Base-by-base conservation (phyloP, 1,140 invertebrate species). In the Ctenoplectra terminalis region DNA sequence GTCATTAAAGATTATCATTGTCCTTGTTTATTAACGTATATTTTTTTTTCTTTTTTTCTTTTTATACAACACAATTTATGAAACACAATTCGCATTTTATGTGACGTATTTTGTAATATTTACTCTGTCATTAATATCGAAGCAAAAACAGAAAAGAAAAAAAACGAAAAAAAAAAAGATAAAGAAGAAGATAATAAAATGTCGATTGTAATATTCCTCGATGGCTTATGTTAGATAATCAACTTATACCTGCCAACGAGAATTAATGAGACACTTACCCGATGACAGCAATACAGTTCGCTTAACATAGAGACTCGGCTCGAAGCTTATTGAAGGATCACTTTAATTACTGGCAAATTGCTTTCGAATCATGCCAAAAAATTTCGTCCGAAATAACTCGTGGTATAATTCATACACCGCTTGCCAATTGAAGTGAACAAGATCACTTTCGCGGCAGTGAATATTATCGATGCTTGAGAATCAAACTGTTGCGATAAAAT, bases 311-410 rank as follows among this genome's bases (percentile, higher is more conserved):
- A 43, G 23, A 31, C 20, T 13, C 61, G 46, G 29, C 34, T 20
- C 37, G 63, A 31, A 37, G 64, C 40, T 77, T 66, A 56, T 69
- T 17, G 64, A 77, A 69, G 64, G 74, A 69, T 56, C 74, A 29
- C 29, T 60, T 79, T 79, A 79, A 79, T 79, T 72, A 67, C 56
- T 72, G 76, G 67, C 67, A 79, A 79, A 79, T 79, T 72, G 76
- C 67, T 79, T 72, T 61, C 54, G 43, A 71, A 29, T 26, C 29
- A 61, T 79, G 76, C 76, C 76, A 79, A 79, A 79, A 79, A 79
- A 61, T 72, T 23, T 43, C 31, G 76, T 54, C 67, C 1, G 37
- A 79, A 71, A 70, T 77, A 72, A 79, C 67, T 26, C n/a, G 2
- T 26, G 31, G 61, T 64, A 61, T 50, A 72, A 60, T 46, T 29